Evolutionary conservation across 2,797 vertebrate genomes (phyloP), one percentile per base, ranked within the genome.

Genomic region (Leptodactylus fallax): DNA sequence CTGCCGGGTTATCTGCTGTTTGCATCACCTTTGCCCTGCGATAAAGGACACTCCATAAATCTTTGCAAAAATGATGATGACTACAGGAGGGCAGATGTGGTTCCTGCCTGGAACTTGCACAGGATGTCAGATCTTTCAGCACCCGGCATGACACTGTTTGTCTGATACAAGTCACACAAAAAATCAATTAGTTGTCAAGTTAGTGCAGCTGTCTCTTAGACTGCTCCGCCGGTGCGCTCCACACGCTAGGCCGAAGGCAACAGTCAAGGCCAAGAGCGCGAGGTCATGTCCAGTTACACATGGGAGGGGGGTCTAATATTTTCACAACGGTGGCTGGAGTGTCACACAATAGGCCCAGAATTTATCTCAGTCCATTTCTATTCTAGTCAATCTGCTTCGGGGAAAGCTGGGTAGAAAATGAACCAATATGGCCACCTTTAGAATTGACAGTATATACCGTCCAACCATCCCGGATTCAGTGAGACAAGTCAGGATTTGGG

Each of bases 21-120:
- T 89, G 81, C 47, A 45, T 87, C 85, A 83, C 88, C 80, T 65
- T 27, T 72, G 85, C 12, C 80, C 85, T 72, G 53, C 21, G 72
- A 83, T 86, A 60, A 86, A 79, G 58, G 79, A n/a, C 23, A 45
- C 45, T 71, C 77, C 16, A 89, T 86, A 86, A 83, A 89, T 89
- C 85, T 83, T 63, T 53, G 79, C 79, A 81, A 83, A 77, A 36
- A 86, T 72, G 23, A 74, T 63, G 71, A 79, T 89, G 83, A 72
- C 69, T 45, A 45, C 61, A 78, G 51, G 71, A 83, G 79, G 88
- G 69, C 74, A 78, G 47, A 36, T 3, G 51, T 53, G 79, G 23
- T 71, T 83, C 85, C 80, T 86, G 79, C 85, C 45, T 83, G 77
- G 80, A 45, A 72, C 77, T 61, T 27, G 60, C 74, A 19, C 63